Evolutionary conservation across 2,888 invertebrate species (phyloP).

Genomic region (Nineta flava): DNA sequence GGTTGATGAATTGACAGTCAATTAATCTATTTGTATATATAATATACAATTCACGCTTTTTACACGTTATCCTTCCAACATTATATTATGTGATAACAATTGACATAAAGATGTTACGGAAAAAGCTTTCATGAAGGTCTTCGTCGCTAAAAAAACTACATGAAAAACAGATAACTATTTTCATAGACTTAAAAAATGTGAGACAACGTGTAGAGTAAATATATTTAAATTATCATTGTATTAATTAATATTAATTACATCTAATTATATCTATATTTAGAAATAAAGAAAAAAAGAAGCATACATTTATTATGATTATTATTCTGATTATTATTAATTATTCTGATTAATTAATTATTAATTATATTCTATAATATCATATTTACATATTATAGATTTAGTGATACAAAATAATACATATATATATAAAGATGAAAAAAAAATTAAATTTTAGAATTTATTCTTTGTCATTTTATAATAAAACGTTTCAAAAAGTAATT

Average conservation of each 20-base stretch:
- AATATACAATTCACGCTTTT: too few relatives aligned
- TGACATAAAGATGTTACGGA: too few relatives aligned
- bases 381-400: constrained; percentile 27
- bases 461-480: constrained; percentile 59
- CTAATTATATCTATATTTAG: constrained; percentile 10
- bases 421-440: constrained; percentile 13
- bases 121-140: too few relatives aligned
- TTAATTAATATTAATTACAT: constrained; percentile 12
- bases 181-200: too few relatives aligned
- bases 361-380: constrained; percentile 23
- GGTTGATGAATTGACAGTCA: too few relatives aligned
- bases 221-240: constrained; percentile 9
- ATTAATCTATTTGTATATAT: too few relatives aligned
- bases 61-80: too few relatives aligned
- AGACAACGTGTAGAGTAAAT: constrained; percentile 2
- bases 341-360: too few relatives aligned
- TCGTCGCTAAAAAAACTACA: too few relatives aligned
- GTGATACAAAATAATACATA: constrained; percentile 24
- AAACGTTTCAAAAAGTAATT: constrained; percentile 25
- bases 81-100: too few relatives aligned
- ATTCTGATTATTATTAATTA: too few relatives aligned
- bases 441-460: constrained; percentile 46
- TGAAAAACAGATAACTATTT: too few relatives aligned
- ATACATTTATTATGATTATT: constrained; percentile 8
- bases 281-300: constrained; percentile 6